Conservation (phyloP, 2,888 invertebrate genomes). For the Muschampia plurimacula region DNA sequence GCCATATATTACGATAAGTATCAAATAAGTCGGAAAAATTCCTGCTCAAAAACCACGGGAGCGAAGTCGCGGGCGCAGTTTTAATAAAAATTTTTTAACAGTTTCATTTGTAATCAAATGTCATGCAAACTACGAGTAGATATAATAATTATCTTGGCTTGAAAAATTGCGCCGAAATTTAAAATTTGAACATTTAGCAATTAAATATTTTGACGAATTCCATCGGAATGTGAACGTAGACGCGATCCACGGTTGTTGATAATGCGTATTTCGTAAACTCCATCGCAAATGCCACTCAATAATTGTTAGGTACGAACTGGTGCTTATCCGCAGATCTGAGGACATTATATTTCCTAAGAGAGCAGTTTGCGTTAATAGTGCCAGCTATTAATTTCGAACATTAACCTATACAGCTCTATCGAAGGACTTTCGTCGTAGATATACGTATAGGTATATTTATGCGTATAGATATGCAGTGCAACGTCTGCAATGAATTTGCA, state of each 20-base stretch:
- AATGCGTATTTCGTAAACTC: constrained; percentile 24
- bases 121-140: no score
- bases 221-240: constrained; percentile 9
- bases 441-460: not conserved
- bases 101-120: no score
- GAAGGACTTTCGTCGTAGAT: not conserved
- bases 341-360: constrained; percentile 32
- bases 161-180: no score
- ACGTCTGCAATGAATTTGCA: no score
- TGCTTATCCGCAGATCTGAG: constrained; percentile 29
- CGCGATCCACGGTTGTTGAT: constrained; percentile 9
- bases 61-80: no score
- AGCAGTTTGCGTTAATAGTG: constrained; percentile 18
- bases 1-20: no score
- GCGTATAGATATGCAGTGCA: no score
- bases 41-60: no score
- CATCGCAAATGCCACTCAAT: constrained; percentile 20
- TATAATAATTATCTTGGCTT: no score
- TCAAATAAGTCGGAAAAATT: no score
- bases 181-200: not conserved
- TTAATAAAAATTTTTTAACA: no score
- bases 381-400: constrained; percentile 22
- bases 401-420: constrained; percentile 11
- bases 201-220: constrained; percentile 8
- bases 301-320: constrained; percentile 24